These are phyloP conservation scores for Lutraria lutraria DNA, from an alignment of 2,888 invertebrate species.

Conservation along the genomic window DNA sequence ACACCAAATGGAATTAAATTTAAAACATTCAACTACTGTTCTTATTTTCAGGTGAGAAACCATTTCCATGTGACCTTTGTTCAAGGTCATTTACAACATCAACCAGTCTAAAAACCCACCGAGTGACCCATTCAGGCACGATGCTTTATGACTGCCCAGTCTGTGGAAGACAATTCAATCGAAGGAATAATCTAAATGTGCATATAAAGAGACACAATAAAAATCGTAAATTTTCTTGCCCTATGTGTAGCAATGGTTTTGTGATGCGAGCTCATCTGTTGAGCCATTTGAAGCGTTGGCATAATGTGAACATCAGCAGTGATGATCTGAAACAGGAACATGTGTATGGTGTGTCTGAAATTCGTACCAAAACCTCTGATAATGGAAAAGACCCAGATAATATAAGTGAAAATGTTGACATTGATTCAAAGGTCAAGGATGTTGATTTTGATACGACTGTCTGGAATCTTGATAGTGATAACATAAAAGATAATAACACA, in stretches of 20 bases:
- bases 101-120: slow-evolving; percentile 62
- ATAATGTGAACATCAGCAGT: slow-evolving; percentile 24
- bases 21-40: not conserved
- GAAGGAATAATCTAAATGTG: slow-evolving; percentile 59
- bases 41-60: slow-evolving; percentile 54
- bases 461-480: too few relatives aligned
- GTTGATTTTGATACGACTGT: too few relatives aligned
- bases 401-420: not conserved
- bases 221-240: slow-evolving; percentile 56
- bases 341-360: not conserved
- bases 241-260: slow-evolving; percentile 56
- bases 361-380: not conserved
- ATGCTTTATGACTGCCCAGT: slow-evolving; percentile 62
- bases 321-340: not conserved
- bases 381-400: not conserved
- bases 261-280: slow-evolving; percentile 63
- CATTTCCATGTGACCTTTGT: slow-evolving; percentile 58
- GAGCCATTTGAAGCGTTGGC: slow-evolving; percentile 40
- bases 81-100: slow-evolving; percentile 58
- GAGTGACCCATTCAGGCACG: slow-evolving; percentile 56
- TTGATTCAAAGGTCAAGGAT: not conserved
- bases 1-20: too few relatives aligned
- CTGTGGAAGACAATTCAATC: slow-evolving; percentile 59
- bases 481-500: not conserved
- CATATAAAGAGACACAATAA: slow-evolving; percentile 63